Evolutionary conservation across 2,113 vertebrate genomes (phyloP), one percentile per base, ranked within the genome.

Genomic region (Phaethornis superciliosus): DNA sequence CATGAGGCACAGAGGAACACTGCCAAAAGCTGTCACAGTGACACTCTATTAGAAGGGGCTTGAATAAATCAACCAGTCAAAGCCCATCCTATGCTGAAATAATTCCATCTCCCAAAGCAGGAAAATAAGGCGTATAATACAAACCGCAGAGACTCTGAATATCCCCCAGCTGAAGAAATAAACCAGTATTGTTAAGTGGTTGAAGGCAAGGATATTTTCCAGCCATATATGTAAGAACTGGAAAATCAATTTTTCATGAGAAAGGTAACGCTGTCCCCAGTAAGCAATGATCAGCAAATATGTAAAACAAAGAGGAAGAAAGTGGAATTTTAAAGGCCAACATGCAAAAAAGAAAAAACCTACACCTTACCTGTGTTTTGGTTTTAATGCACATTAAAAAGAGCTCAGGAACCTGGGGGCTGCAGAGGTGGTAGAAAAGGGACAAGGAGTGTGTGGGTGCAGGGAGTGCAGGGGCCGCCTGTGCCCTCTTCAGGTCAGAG

Each of bases 1-100:
- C 87, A 52, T 9, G 63, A 88, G 92, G 74, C 68, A 71, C 84
- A 56, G 46, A 69, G 89, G 67, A 95, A 79, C 6, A 2, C 71
- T 80, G 93, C 95, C 93, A 95, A 85, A 80, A 88, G 70, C 92
- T 91, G 85, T 93, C 92, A 93, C 82, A 63, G 70, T n/a, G 81
- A 92, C 4, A 23, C 44, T 74, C 33, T 37, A 58, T 75, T 63
- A 88, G 49, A 91, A 85, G 37, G 59, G 44, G 13, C 44, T 95
- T 86, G 72, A 87, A 89, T 89, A 83, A 95, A 89, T 92, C 74
- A 88, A 51, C 46, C 51, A 76, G 20, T 58, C 58, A 83, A 62
- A 91, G 58, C 55, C 74, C 55, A 65, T 81, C 81, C 62, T 62
- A 72, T 59, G 71, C 52, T 40, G 60, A 90, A 77, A 71, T 85